A percentile compares a stretch with the other conserved stretches of the same genome.
Evolutionary conservation across 2,797 vertebrate genomes (phyloP).

Genomic region (Falco columbarius): DNA sequence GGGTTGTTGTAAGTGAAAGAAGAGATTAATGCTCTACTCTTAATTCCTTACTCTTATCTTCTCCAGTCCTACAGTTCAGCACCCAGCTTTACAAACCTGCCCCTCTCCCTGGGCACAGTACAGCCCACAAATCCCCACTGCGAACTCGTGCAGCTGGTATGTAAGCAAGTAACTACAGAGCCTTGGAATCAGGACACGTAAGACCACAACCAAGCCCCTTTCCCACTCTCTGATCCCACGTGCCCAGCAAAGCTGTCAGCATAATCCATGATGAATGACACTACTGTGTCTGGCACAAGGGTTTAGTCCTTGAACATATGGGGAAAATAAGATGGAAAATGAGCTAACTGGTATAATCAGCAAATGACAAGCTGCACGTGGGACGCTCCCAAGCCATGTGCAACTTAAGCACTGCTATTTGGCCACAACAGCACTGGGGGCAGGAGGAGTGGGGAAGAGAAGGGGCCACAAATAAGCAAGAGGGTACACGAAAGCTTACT

Average conservation of each 20-base stretch:
- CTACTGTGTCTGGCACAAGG: too few species aligned
- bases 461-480: background rate
- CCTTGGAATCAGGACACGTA: background rate
- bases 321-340: background rate
- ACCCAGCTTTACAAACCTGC: background rate
- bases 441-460: background rate
- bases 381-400: background rate
- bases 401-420: background rate
- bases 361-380: background rate
- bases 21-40: background rate
- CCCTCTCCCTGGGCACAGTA: background rate
- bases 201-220: background rate
- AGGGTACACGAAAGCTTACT: background rate
- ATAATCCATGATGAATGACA: background rate
- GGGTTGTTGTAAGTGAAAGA: background rate
- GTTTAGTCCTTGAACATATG: background rate
- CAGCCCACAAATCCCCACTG: background rate
- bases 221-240: background rate
- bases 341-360: background rate
- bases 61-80: background rate
- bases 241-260: background rate
- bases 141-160: background rate
- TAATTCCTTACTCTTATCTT: background rate
- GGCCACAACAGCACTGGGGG: background rate
- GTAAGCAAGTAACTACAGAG: background rate